Percentiles rank a stretch among this genome's conserved stretches.
These are phyloP conservation scores for human DNA, from an alignment of 2,113 vertebrate genomes.

Conservation along the genomic window DNA sequence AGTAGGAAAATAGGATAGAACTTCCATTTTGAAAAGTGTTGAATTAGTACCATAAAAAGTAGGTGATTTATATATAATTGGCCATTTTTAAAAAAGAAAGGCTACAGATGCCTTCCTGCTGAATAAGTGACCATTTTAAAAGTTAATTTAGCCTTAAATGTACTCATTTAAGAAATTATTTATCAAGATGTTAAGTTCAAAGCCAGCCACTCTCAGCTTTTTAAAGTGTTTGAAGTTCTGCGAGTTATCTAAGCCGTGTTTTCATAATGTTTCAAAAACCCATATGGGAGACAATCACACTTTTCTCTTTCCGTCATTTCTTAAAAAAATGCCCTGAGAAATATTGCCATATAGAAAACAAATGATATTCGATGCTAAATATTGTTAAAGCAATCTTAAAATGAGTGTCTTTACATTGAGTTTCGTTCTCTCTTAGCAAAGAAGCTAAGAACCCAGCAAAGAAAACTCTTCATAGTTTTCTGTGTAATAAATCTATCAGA, in stretches of 20 bases:
- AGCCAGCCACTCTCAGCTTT: conserved; percentile 21
- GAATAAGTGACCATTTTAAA: conserved; percentile 72
- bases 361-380: conserved; percentile 17
- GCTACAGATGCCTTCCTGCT: conserved; percentile 70
- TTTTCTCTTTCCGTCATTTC: conserved; percentile 41
- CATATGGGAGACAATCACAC: neutral
- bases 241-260: neutral
- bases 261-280: neutral
- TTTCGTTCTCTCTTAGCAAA: conserved; percentile 12
- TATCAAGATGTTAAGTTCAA: conserved; percentile 69
- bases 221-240: neutral
- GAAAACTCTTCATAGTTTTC: neutral
- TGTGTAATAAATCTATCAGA: neutral
- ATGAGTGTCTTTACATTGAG: neutral
- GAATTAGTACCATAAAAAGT: conserved; percentile 60
- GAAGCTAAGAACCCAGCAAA: neutral
- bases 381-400: conserved; percentile 23
- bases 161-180: conserved; percentile 75
- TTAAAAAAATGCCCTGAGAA: neutral
- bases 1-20: conserved; percentile 62
- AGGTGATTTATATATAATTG: conserved; percentile 51
- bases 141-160: conserved; percentile 69
- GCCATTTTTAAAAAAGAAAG: conserved; percentile 47
- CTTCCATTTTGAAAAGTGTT: conserved; percentile 24
- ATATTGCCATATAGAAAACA: neutral